Base-by-base conservation (phyloP, 2,797 vertebrate genomes). In the Xenopus petersii region DNA sequence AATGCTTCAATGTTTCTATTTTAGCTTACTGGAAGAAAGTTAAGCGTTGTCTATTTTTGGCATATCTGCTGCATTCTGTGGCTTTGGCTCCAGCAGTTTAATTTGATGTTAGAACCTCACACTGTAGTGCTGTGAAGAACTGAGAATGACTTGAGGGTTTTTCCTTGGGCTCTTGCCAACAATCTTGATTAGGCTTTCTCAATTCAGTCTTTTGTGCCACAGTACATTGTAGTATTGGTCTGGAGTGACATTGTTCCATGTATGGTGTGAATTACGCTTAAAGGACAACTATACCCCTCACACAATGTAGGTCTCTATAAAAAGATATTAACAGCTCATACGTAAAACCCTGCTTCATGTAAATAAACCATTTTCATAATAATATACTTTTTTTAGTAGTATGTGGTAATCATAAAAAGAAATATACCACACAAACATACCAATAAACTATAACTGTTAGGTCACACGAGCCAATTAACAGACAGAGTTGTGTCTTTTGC, bases 11-110 rank as follows among this genome's bases (percentile, higher is more conserved):
- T 81, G 84, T 83, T 81, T 71, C 73, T 79, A 49, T 82, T 84
- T 83, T 82, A 82, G 79, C 81, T 66, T 74, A 46, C 61, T 78
- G 62, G 68, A 75, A 83, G 70, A 79, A 79, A 81, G 71, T 80
- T 56, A 67, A 81, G 67, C 71, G 82, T 72, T 42, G 4, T 82
- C 83, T 86, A 78, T 82, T 85, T 84, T 73, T 79, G 77, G 85
- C 33, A 26, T 64, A 81, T 68, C 80, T 80, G 81, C 82, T 81
- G 77, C 70, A 65, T 83, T 84, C 66, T 36, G 26, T 74, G 72
- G 75, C 77, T 78, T 85, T 84, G 77, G 70, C 79, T 82, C 81
- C 61, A 56, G 36, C n/a, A 75, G 16, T 79, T 54, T 70, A 55
- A 72, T 79, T 82, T 83, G 68, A 80, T 81, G 64, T 71, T 72